Conservation (phyloP, 2,888 invertebrate genomes). For the Listrodromus nycthemerus region DNA sequence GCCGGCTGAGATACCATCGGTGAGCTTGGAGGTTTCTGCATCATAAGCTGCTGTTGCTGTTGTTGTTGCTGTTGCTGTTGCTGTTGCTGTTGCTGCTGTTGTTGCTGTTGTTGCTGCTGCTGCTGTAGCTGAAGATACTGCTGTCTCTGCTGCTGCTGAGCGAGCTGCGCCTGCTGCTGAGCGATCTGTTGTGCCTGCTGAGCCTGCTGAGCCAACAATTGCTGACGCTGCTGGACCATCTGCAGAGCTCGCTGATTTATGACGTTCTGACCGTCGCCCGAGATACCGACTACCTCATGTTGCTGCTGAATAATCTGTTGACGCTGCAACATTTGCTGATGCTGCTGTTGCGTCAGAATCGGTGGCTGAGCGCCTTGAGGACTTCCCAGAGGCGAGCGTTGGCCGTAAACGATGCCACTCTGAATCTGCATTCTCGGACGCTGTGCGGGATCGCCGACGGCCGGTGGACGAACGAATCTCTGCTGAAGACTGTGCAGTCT, state of each 20-base stretch:
- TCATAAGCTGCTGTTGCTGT: constrained; percentile 82
- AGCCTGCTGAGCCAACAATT: constrained; percentile 81
- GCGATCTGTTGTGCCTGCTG: constrained; percentile 76
- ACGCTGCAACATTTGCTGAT: constrained; percentile 80
- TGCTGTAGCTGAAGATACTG: constrained; percentile 74
- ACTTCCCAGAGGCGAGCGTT: constrained; percentile 82
- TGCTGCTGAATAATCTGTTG: constrained; percentile 77
- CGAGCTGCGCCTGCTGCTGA: constrained; percentile 83
- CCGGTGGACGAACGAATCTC: constrained; percentile 84
- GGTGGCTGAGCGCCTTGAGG: constrained; percentile 81
- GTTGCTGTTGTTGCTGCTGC: constrained; percentile 75
- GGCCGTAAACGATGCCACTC: constrained; percentile 80
- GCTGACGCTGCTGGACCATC: constrained; percentile 74
- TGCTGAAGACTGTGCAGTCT: constrained; percentile 79
- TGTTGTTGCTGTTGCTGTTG: constrained; percentile 82
- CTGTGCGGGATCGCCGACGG: constrained; percentile 79
- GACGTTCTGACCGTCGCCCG: constrained; percentile 67
- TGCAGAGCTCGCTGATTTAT: constrained; percentile 71
- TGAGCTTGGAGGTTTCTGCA: constrained; percentile 84
- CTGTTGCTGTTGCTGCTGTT: constrained; percentile 75
- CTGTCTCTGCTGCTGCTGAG: constrained; percentile 85
- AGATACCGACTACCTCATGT: constrained; percentile 71
- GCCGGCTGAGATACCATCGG: constrained; percentile 83
- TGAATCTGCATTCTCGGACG: constrained; percentile 82
- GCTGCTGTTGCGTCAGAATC: constrained; percentile 80